Base-by-base conservation (phyloP, 1,140 invertebrate genomes). In the Heliconius melpomene region DNA sequence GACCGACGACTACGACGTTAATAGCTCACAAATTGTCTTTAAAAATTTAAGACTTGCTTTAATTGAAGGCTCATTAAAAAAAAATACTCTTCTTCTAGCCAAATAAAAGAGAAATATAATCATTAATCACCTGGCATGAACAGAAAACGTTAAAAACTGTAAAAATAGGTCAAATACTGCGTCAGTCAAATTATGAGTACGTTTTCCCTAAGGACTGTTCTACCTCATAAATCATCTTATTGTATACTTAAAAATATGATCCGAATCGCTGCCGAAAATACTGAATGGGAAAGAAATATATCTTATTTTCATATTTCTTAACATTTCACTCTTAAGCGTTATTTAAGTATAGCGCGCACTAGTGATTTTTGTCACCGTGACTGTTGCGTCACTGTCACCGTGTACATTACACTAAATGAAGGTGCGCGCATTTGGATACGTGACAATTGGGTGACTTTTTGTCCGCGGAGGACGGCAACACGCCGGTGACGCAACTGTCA, bases 201-300 rank as follows among this genome's bases (percentile, higher is more conserved):
- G 70, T 80, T 76, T 75, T 73, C 74, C 70, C 29, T 74, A 73
- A 80, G 70, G 74, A 76, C 70, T 77, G 52, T 73, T 77, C 46
- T 70, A 66, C 70, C 70, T 79, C 74, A 70, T 79, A 79, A 79
- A 79, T 79, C 79, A 79, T 46, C 54, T 79, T 76, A 79, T 79
- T 79, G 74, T 79, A 66, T 57, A 46, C 74, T 72, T 76, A 76
- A 79, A 57, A 79, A 72, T 79, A 79, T 79, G 74, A 74, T 70
- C 29, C 79, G 72, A 74, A 79, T 76, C 75, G 70, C 66, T 57
- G 54, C 23, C 29, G 73, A 52, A 52, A 76, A 76, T 36, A 74
- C 66, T 79, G 74, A 79, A 18, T 76, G 60, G 72, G 40, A 36
- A 75, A 79, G 71, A 79, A 75, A 75, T 75, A 79, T 60, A 72